Base-by-base conservation (phyloP, 2,797 vertebrate species). In the Limosa lapponica region DNA sequence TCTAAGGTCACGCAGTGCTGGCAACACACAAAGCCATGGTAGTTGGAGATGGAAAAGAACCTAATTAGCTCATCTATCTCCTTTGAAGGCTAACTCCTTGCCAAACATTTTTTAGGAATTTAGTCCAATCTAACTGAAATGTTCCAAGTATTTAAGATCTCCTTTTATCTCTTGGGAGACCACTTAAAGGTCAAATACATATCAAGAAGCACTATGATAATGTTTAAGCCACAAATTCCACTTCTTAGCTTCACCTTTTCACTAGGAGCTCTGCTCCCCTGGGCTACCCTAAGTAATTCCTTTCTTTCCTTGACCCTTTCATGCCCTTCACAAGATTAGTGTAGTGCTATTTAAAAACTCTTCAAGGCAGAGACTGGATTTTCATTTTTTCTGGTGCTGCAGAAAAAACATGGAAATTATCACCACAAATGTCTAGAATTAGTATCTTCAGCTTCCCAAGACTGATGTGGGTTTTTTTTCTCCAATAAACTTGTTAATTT, bases 131-230 rank as follows among this genome's bases (percentile, higher is more conserved):
- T 75, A 85, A 57, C 59, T 71, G 83, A 96, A 95, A 84, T 61
- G 90, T 92, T 95, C 59, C 73, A 96, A 95, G 77, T 64, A 67
- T 93, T 93, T 91, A 81, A 91, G 64, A 77, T 87, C 70, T 86
- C 51, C 28, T 66, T 64, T 95, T 96, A 95, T 96, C 93, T 94
- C 86, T 87, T 92, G 67, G 86, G 81, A 93, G 77, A 92, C 70
- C 74, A 93, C 71, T 92, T 90, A 94, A 89, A 95, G 93, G 91
- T 93, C 94, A 90, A 95, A 95, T 85, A 66, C 77, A 92, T 95
- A 95, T 87, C 82, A 80, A 86, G 85, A 86, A 94, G 48, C 24
- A 51, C 64, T 73, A 64, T 43, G 91, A 95, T 93, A 94, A 79
- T 67, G 48, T 93, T 95, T 87, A 94, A 93, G 67, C 64, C 59